phyloP scores from a whole-genome alignment of 2,888 invertebrate genomes.

The Stratiomys singularior region DNA sequence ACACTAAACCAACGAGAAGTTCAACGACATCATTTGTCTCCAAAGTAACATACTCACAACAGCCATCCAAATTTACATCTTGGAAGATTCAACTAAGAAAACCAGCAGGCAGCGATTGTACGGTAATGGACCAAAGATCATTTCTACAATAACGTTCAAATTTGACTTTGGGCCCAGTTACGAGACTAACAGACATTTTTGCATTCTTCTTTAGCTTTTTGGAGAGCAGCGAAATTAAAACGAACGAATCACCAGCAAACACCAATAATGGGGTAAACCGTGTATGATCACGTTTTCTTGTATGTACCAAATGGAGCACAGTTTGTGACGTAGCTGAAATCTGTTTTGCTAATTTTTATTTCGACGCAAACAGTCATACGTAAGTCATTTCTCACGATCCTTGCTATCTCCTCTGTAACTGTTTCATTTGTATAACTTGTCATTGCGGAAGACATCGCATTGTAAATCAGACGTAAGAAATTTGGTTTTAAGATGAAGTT shows the following conservation, averaged over 20 bases:
- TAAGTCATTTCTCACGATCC: slow-evolving; percentile 9
- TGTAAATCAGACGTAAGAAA: too few species aligned
- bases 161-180: not conserved
- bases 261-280: not conserved
- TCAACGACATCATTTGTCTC: slow-evolving; percentile 17
- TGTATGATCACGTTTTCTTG: not conserved
- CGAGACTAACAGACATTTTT: not conserved
- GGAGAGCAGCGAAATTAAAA: not conserved
- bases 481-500: too few species aligned
- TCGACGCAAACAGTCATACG: not conserved
- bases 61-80: not conserved
- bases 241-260: not conserved
- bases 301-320: too few species aligned
- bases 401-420: not conserved
- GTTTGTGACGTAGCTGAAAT: not conserved
- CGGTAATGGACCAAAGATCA: not conserved
- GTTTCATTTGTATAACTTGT: slow-evolving; percentile 17
- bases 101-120: not conserved
- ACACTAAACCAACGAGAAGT: not conserved
- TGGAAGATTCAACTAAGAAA: not conserved
- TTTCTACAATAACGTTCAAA: not conserved
- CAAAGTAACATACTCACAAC: not conserved
- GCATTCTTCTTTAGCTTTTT: not conserved
- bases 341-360: slow-evolving; percentile 4
- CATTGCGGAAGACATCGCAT: too few species aligned